phyloP scores from a whole-genome alignment of 1,140 invertebrate species.

The Oppia nitens region DNA sequence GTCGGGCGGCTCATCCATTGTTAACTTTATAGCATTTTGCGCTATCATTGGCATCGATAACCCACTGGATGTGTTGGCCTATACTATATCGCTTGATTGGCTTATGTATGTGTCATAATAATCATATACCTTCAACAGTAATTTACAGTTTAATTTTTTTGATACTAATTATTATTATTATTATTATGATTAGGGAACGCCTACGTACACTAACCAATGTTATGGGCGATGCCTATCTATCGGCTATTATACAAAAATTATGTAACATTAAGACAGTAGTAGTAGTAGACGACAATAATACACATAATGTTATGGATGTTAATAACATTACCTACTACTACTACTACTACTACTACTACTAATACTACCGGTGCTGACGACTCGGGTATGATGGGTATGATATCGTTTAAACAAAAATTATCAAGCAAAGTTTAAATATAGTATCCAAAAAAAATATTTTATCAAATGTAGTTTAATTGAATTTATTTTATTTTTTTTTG shows the following conservation, averaged over 20 bases:
- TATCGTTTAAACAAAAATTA: background rate
- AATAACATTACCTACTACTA: background rate
- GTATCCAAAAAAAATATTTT: background rate
- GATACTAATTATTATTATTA: background rate
- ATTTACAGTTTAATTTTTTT: background rate
- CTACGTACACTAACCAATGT: slow-evolving; percentile 74
- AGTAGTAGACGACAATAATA: background rate
- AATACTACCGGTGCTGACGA: too few species aligned
- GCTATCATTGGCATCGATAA: slow-evolving; percentile 16
- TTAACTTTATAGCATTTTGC: slow-evolving; percentile 16
- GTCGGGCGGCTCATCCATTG: slow-evolving; percentile 6
- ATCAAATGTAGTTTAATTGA: too few species aligned
- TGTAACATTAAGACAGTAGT: background rate
- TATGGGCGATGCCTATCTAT: slow-evolving; percentile 68
- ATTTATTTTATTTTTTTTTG: too few species aligned
- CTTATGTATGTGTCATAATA: too few species aligned
- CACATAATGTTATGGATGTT: background rate
- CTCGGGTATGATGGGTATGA: background rate
- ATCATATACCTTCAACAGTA: too few species aligned
- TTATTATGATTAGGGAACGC: slow-evolving; percentile 45
- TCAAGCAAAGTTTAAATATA: background rate
- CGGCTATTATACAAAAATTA: slow-evolving; percentile 51
- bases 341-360: background rate
- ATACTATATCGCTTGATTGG: slow-evolving; percentile 18
- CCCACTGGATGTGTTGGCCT: slow-evolving; percentile 13